Conservation (phyloP, 2,888 invertebrate species). For the Drosophila ezoana region DNA sequence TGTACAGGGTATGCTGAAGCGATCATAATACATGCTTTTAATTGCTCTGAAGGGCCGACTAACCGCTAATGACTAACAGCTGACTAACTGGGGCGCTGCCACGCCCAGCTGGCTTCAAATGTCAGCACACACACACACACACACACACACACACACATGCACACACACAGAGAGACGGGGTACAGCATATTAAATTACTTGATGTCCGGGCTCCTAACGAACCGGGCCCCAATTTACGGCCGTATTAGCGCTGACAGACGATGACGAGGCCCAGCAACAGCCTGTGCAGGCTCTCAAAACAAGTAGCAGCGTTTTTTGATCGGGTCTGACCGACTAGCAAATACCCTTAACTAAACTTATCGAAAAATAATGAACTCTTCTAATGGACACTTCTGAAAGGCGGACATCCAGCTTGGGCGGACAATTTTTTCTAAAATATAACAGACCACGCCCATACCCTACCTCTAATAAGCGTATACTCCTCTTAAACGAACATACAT, state of each 20-base stretch:
- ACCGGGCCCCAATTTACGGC: slow-evolving; percentile 53
- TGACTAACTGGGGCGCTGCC: neutral
- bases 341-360: no score
- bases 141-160: no score
- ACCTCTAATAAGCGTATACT: no score
- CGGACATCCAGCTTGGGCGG: no score
- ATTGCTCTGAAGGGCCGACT: slow-evolving; percentile 57
- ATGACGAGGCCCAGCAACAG: slow-evolving; percentile 23
- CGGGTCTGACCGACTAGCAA: no score
- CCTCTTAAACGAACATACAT: no score
- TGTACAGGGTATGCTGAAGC: slow-evolving; percentile 2
- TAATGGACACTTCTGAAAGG: no score
- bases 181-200: slow-evolving; percentile 71
- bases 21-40: slow-evolving; percentile 62
- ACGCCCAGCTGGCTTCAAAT: slow-evolving; percentile 26
- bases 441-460: no score
- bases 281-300: slow-evolving; percentile 50
- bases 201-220: slow-evolving; percentile 54
- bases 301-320: no score
- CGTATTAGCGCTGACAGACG: slow-evolving; percentile 27
- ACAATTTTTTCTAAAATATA: no score
- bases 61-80: slow-evolving; percentile 48
- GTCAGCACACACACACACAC: slow-evolving; percentile 9
- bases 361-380: no score
- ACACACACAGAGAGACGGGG: neutral